Percentiles rank a stretch among this genome's conserved stretches.
These are phyloP conservation scores for Andricus quercusramuli DNA, from an alignment of 2,888 invertebrate species.

Conservation along the genomic window DNA sequence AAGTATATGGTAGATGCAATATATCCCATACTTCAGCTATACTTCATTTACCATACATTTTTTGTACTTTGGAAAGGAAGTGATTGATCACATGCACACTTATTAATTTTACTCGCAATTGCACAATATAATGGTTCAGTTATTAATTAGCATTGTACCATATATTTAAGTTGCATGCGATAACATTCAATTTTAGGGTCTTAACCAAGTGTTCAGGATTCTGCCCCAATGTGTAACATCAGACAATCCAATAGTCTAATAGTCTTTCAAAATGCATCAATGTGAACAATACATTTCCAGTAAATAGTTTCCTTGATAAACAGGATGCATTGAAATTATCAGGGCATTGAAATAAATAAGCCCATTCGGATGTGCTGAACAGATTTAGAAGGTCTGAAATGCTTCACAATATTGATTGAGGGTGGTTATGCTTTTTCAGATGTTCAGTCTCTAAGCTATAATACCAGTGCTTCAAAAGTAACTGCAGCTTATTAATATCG, in stretches of 20 bases:
- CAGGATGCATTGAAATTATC: neutral
- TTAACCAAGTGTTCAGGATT: too few species aligned
- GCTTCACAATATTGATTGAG: neutral
- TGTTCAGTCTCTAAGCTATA: neutral
- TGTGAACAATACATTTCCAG: neutral
- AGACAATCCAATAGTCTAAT: neutral
- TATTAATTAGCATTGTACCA: too few species aligned
- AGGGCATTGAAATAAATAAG: neutral
- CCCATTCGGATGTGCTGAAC: neutral
- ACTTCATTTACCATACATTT: too few species aligned
- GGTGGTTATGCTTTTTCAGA: neutral
- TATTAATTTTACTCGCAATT: too few species aligned
- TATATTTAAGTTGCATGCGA: too few species aligned
- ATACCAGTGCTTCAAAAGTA: neutral
- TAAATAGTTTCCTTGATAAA: conserved; percentile 6
- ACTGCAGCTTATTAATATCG: neutral
- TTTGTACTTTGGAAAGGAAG: too few species aligned
- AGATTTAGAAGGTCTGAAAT: conserved; percentile 3
- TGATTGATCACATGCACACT: too few species aligned
- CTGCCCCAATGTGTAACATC: neutral
- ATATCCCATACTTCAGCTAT: too few species aligned
- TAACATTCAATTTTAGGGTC: too few species aligned
- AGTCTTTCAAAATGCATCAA: neutral
- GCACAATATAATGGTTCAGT: too few species aligned
- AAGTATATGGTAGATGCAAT: too few species aligned